Evolutionary conservation across 2,113 vertebrate genomes (phyloP).

Genomic region (Gyps fulvus): DNA sequence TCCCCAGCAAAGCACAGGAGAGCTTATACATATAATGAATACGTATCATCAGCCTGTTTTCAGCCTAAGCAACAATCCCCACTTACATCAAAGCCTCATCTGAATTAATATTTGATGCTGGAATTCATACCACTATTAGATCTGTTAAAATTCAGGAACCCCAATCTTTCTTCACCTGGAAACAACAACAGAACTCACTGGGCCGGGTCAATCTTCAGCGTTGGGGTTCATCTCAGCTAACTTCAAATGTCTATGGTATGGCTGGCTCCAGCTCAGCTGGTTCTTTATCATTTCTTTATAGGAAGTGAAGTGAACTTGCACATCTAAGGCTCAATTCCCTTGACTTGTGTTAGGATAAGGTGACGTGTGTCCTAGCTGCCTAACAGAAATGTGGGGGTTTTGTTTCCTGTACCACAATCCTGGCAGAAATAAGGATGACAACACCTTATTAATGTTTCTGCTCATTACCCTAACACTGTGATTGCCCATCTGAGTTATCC

Average conservation of each 20-base stretch:
- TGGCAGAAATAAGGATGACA: neutral
- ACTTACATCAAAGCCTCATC: constrained; percentile 23
- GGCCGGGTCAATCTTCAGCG: neutral
- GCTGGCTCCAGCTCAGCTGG: neutral
- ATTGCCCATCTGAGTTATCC: neutral
- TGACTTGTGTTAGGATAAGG: neutral
- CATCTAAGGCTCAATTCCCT: neutral
- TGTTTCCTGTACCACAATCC: neutral
- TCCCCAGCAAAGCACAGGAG: constrained; percentile 6
- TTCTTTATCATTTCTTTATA: neutral
- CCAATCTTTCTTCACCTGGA: neutral
- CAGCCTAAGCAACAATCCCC: neutral
- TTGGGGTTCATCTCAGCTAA: neutral
- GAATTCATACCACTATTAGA: neutral
- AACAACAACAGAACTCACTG: neutral
- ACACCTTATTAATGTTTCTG: neutral
- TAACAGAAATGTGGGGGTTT: neutral
- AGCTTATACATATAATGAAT: constrained; percentile 12
- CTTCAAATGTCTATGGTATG: neutral
- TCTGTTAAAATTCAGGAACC: neutral
- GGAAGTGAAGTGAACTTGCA: neutral
- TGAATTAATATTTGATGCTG: constrained; percentile 23
- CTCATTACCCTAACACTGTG: neutral
- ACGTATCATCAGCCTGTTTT: constrained; percentile 8
- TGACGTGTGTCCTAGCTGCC: neutral